Conservation (phyloP, 1,140 invertebrate species). For the Tetragonula clypearis region DNA sequence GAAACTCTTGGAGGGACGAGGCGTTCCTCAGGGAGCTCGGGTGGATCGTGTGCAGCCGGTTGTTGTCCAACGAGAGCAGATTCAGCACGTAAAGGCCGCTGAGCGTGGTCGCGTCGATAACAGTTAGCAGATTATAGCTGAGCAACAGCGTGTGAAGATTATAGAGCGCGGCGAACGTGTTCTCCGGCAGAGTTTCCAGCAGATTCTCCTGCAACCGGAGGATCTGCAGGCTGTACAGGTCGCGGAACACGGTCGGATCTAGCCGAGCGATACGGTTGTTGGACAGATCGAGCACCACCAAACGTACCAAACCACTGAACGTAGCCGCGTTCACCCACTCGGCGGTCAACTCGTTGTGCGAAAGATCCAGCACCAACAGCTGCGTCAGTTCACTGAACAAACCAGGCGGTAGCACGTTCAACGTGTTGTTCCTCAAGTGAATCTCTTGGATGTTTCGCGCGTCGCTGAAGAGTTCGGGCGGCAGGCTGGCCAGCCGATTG, state of each 20-base stretch:
- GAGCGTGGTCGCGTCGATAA: slow-evolving; percentile 89
- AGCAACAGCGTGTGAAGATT: slow-evolving; percentile 93
- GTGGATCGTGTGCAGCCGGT: slow-evolving; percentile 89
- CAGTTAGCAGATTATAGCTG: slow-evolving; percentile 91
- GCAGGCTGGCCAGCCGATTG: slow-evolving; percentile 91
- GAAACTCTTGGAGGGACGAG: slow-evolving; percentile 92
- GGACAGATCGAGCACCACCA: slow-evolving; percentile 91
- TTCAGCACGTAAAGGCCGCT: slow-evolving; percentile 89
- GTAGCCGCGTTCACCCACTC: slow-evolving; percentile 95
- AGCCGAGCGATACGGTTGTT: slow-evolving; percentile 90
- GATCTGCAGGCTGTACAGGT: slow-evolving; percentile 91
- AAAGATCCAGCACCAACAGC: slow-evolving; percentile 91
- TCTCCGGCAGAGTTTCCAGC: slow-evolving; percentile 90
- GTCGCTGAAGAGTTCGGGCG: slow-evolving; percentile 91
- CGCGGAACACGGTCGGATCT: slow-evolving; percentile 90
- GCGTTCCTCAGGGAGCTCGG: slow-evolving; percentile 91
- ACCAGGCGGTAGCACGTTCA: slow-evolving; percentile 92
- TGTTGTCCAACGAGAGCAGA: slow-evolving; percentile 92
- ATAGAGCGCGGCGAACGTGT: slow-evolving; percentile 90
- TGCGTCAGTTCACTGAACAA: slow-evolving; percentile 91
- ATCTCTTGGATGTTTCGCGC: slow-evolving; percentile 91
- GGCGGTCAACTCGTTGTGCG: slow-evolving; percentile 91
- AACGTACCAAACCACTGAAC: slow-evolving; percentile 90
- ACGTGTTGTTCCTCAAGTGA: slow-evolving; percentile 92
- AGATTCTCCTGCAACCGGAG: slow-evolving; percentile 92